Evolutionary conservation across 1,140 invertebrate species (phyloP), one percentile per base, ranked within the genome.

Genomic region (Pseudomyrmex dendroicus): DNA sequence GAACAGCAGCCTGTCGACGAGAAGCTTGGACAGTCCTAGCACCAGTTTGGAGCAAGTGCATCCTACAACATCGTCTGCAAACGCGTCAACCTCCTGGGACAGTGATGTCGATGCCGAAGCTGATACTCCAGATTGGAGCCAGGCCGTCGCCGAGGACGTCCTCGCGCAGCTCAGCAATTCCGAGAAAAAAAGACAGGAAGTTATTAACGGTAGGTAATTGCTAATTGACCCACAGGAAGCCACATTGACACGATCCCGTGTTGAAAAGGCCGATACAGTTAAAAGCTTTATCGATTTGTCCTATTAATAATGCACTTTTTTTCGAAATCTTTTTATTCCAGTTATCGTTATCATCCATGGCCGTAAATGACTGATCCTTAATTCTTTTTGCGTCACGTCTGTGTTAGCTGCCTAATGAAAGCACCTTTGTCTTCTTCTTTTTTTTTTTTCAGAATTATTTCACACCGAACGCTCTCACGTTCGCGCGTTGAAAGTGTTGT

Each of bases 401-500:
- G 35, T 7, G 5, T 35, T 35, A 35, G 35, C 35, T 35, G 35
- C 35, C 35, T 35, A 35, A 35, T 35, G 35, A 35, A 35, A 35
- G 35, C 35, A 35, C 5, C 5, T 35, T 35, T 35, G 35, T 35
- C 35, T 35, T 35, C 35, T 35, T 35, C 35, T 20, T 67, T 57
- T 89, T 48, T 89, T 48, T 90, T 87, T 95, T 95, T 2, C 95
- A 99, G 99, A 99, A 96, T 95, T 99, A 73, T 99, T 99, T 93
- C 97, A 99, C 91, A 99, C 99, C 1, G 99, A 99, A 94, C 95
- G 97, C 80, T 98, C 98, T 48, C 99, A 99, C 95, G 98, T 99
- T 52, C 96, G 98, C 64, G 98, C 98, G 91, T 95, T 99, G 73
- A 98, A 98, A 93, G 97, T 99, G 2, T 95, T 99, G n/a, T 97